Evolutionary conservation across 2,797 vertebrate species (phyloP).

Genomic region (Cossypha niveicapilla): DNA sequence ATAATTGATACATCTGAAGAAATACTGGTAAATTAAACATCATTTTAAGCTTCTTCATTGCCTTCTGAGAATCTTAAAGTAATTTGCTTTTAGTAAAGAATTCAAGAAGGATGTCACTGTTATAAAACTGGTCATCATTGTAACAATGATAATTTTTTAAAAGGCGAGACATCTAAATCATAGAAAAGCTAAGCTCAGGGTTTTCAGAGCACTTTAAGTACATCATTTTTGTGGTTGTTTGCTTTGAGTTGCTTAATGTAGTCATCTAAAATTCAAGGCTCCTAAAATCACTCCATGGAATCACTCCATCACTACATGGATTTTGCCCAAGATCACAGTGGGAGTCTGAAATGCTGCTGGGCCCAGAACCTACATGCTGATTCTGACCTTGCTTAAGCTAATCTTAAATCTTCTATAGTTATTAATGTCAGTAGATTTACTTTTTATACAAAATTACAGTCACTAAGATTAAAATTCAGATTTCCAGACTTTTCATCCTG

Average conservation of each 20-base stretch:
- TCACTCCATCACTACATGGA: constrained; percentile 27
- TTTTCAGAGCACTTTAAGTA: constrained; percentile 44
- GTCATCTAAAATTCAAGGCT: constrained; percentile 59
- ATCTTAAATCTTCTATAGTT: constrained; percentile 33
- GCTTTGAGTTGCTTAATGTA: constrained; percentile 54
- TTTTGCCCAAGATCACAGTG: constrained; percentile 48
- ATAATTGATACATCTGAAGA: constrained; percentile 15
- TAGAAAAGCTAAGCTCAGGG: constrained; percentile 36
- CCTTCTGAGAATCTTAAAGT: neutral
- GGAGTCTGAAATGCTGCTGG: neutral
- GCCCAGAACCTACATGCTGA: constrained; percentile 40
- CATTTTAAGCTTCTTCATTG: neutral
- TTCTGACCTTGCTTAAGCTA: constrained; percentile 44
- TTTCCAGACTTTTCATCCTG: constrained; percentile 28
- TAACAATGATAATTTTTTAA: constrained; percentile 39
- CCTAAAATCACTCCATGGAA: constrained; percentile 58
- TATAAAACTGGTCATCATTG: neutral
- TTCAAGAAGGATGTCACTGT: neutral
- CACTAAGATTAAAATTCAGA: constrained; percentile 2
- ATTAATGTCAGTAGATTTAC: constrained; percentile 53
- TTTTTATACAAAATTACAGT: constrained; percentile 25
- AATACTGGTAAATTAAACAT: constrained; percentile 29
- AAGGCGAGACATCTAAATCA: constrained; percentile 34
- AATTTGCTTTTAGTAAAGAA: constrained; percentile 35
- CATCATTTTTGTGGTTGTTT: constrained; percentile 47